Evolutionary conservation across 2,888 invertebrate genomes (phyloP).

Genomic region (Diadromus collaris): DNA sequence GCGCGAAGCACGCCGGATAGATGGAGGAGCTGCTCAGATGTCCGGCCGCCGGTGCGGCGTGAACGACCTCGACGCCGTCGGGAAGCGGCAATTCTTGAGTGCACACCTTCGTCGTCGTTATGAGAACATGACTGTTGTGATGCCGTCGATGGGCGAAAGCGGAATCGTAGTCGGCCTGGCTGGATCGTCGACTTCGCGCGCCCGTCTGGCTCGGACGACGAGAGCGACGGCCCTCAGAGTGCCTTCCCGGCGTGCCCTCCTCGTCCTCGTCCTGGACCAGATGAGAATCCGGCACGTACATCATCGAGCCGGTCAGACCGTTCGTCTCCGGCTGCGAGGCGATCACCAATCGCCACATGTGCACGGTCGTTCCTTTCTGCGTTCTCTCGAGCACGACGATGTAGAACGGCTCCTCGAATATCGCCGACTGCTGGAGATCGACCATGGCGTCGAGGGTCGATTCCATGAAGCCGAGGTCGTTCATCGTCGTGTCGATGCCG

Average conservation of each 20-base stretch:
- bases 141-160: slow-evolving; percentile 72
- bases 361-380: slow-evolving; percentile 91
- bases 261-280: slow-evolving; percentile 92
- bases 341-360: slow-evolving; percentile 98
- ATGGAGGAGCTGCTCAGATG: slow-evolving; percentile 98
- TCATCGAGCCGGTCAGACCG: slow-evolving; percentile 88
- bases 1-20: slow-evolving; percentile 99
- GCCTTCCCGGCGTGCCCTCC: slow-evolving; percentile 76
- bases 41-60: slow-evolving; percentile 97
- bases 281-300: slow-evolving; percentile 95
- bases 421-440: slow-evolving; percentile 91
- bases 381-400: slow-evolving; percentile 96
- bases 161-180: slow-evolving; percentile 75
- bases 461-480: slow-evolving; percentile 82
- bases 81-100: slow-evolving; percentile 94
- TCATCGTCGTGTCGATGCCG: slow-evolving; percentile 72
- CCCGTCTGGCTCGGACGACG: slow-evolving; percentile 75
- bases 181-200: slow-evolving; percentile 75
- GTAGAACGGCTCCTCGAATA: slow-evolving; percentile 97
- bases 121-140: slow-evolving; percentile 85
- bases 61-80: slow-evolving; percentile 93
- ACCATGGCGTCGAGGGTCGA: slow-evolving; percentile 92
- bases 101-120: slow-evolving; percentile 95
- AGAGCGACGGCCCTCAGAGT: slow-evolving; percentile 75
- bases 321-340: slow-evolving; percentile 87